phyloP scores from a whole-genome alignment of 2,113 vertebrate genomes.

The Clupea harengus region DNA sequence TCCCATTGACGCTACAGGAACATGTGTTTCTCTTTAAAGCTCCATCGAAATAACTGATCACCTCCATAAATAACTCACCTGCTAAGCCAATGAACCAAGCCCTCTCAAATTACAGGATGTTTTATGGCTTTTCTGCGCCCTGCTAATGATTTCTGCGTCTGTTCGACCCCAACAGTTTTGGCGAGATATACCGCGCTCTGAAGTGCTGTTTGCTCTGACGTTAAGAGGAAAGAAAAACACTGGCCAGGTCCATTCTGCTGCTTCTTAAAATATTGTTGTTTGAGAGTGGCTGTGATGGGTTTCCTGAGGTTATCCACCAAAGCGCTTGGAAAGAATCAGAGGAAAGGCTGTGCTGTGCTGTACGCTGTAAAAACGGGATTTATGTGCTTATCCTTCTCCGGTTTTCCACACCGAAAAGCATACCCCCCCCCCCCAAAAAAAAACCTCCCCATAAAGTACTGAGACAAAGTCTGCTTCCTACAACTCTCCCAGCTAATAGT shows the following conservation, averaged over 20 bases:
- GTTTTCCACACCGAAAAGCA: background rate
- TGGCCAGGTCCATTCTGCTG: background rate
- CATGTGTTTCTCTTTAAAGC: slow-evolving; percentile 26
- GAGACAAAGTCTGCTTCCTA: background rate
- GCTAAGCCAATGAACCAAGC: slow-evolving; percentile 21
- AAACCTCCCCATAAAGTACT: background rate
- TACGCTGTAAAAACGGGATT: background rate
- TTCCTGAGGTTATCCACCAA: slow-evolving; percentile 13
- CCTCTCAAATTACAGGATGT: slow-evolving; percentile 22
- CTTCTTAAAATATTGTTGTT: slow-evolving; percentile 20
- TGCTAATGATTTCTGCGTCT: slow-evolving; percentile 22
- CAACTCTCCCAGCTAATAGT: background rate
- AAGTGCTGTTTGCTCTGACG: background rate
- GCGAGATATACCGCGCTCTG: background rate
- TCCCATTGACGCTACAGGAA: background rate
- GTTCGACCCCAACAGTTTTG: slow-evolving; percentile 13
- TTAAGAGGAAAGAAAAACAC: background rate
- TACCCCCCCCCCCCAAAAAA: background rate
- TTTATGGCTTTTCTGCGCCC: slow-evolving; percentile 17
- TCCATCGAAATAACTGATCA: slow-evolving; percentile 11
- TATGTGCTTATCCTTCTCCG: background rate
- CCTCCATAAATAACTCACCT: slow-evolving; percentile 23
- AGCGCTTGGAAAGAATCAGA: background rate
- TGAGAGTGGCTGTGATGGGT: background rate
- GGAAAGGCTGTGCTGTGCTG: background rate